phyloP scores from a whole-genome alignment of 2,888 invertebrate genomes.

The Stramonita haemastoma region DNA sequence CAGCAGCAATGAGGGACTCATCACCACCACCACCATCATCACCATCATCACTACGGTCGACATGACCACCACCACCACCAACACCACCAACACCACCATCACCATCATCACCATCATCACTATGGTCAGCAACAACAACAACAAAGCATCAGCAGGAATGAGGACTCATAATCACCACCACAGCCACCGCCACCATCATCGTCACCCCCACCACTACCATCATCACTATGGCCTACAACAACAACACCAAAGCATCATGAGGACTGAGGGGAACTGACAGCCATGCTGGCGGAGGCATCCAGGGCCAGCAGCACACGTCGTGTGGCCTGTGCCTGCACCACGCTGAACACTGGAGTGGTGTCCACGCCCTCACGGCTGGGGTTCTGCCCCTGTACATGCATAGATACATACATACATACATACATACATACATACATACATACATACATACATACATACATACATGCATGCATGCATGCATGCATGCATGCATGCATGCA shows the following conservation, averaged over 20 bases:
- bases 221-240: background rate
- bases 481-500: too few relatives aligned
- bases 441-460: too few relatives aligned
- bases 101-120: background rate
- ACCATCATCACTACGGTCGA: background rate
- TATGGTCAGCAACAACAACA: too few relatives aligned
- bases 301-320: slow-evolving; percentile 57
- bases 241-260: background rate
- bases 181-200: background rate
- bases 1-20: too few relatives aligned
- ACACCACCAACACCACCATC: background rate
- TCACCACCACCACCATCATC: background rate
- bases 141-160: too few relatives aligned
- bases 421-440: too few relatives aligned
- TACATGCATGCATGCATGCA: too few relatives aligned
- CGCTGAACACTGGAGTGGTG: slow-evolving; percentile 56
- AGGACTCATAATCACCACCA: too few relatives aligned
- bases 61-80: background rate
- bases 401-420: too few relatives aligned
- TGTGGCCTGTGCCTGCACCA: slow-evolving; percentile 52
- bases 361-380: slow-evolving; percentile 41
- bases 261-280: slow-evolving; percentile 32
- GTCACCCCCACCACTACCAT: background rate
- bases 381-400: slow-evolving; percentile 22
- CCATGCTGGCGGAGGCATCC: slow-evolving; percentile 57